Evolutionary conservation across 2,888 invertebrate species (phyloP), one percentile per base, ranked within the genome.

Genomic region (Ptychoptera contaminata): DNA sequence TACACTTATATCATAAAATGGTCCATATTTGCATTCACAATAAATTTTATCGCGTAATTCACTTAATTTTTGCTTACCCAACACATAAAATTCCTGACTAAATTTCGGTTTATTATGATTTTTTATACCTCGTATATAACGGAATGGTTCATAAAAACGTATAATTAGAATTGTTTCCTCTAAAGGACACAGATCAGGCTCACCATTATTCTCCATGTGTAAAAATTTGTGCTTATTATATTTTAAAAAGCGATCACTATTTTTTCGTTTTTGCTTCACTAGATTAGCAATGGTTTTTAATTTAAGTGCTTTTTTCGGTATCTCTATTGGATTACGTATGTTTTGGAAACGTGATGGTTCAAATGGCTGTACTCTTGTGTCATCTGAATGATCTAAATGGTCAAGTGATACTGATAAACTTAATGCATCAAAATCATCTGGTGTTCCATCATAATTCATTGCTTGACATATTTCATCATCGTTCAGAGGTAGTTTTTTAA

Each of bases 41-140:
- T 69, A 65, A 50, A 92, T 77, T 51, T 74, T 72, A 56, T 88
- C 86, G 2, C 83, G 71, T 35, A 93, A 64, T 40, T 76, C 74
- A n/a, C 73, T 67, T 49, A 93, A 67, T 16, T 67, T 69, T 58
- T 84, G 82, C 14, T 67, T 64, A 1, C 82, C 82, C n/a, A 80
- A 62, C 1, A 82, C 71, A 10, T 72, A 60, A 48, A 79, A 70
- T 49, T 77, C 75, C 51, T 73, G 74, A 32, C 65, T 61, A 46
- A 71, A 69, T 42, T 63, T 63, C 10, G 71, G 65, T n/a, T 49
- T 54, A 16, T 56, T 23, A 9, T 14, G 55, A 10, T 56, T 46
- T 12, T 53, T 53, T 2, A 51, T 54, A 14, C 47, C 50, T 10
- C 56, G 53, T 7, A 54, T 49, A 32, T 56, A 56, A 4, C 55